These are phyloP conservation scores for Zaprionus taronus DNA, from an alignment of 1,140 invertebrate species.

Conservation along the genomic window DNA sequence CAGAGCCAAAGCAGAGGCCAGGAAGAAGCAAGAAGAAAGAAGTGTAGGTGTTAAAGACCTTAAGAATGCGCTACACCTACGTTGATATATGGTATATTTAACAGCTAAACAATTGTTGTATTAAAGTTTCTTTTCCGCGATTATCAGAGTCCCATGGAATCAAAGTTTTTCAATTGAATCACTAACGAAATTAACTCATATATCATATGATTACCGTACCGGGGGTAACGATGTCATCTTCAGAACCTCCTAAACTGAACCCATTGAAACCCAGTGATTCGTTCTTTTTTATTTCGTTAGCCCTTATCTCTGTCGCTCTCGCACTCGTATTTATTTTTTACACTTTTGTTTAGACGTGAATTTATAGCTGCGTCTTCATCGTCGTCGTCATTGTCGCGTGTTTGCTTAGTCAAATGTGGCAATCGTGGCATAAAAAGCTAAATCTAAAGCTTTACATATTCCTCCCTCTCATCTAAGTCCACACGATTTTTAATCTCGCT, in stretches of 20 bases:
- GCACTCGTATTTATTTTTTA: conserved; percentile 74
- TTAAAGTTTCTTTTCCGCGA: neutral
- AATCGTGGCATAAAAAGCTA: conserved; percentile 45
- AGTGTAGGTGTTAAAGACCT: conserved; percentile 76
- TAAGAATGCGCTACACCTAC: conserved; percentile 61
- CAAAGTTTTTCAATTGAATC: conserved; percentile 11
- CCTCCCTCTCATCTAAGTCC: conserved; percentile 12
- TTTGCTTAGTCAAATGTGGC: conserved; percentile 71
- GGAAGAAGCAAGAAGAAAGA: conserved; percentile 12
- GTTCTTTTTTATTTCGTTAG: neutral
- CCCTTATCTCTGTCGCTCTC: conserved; percentile 56
- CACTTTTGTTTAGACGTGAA: conserved; percentile 82
- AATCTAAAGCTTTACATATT: conserved; percentile 33
- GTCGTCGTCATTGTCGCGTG: conserved; percentile 19
- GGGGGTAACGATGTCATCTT: neutral
- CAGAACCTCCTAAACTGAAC: neutral
- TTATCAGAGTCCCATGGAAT: conserved; percentile 3
- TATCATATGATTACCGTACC: neutral
- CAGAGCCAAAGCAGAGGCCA: neutral
- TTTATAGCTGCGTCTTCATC: conserved; percentile 62
- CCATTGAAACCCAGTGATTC: neutral
- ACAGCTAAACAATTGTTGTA: neutral
- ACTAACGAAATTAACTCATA: neutral
- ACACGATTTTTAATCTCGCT: conserved; percentile 35
- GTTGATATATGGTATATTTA: conserved; percentile 43